Evolutionary conservation across 2,113 vertebrate species (phyloP).

Genomic region (Butorides virescens): DNA sequence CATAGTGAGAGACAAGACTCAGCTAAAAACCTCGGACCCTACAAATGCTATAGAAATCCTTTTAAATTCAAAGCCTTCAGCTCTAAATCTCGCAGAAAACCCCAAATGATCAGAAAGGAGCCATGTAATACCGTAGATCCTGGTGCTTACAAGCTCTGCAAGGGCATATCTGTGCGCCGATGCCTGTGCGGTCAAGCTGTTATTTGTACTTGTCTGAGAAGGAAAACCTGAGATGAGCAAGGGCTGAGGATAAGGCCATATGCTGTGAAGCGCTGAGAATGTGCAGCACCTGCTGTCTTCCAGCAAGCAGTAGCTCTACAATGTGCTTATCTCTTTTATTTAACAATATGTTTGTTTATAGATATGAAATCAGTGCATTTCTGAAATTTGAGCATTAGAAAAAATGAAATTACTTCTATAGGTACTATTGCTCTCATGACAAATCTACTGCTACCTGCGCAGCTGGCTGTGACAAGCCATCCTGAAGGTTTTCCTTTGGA

Average conservation of each 20-base stretch:
- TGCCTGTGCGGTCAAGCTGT: background rate
- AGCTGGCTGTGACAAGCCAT: background rate
- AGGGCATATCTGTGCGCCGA: background rate
- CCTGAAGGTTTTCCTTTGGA: background rate
- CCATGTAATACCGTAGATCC: no score
- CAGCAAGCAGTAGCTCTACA: background rate
- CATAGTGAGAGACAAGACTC: background rate
- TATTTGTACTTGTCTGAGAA: background rate
- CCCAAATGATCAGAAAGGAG: background rate
- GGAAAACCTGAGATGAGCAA: background rate
- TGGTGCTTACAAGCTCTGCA: background rate
- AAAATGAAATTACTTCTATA: background rate
- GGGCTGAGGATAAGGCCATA: background rate
- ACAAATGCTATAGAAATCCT: background rate
- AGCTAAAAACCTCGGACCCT: background rate
- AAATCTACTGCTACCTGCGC: background rate
- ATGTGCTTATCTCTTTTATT: background rate
- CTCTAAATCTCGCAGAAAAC: background rate
- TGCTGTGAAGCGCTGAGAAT: background rate
- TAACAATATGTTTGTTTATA: background rate
- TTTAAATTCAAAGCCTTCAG: background rate
- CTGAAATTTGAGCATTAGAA: background rate
- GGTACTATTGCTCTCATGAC: rapidly evolving
- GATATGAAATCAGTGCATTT: background rate
- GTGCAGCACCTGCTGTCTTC: background rate